Percentiles rank a stretch among this genome's conserved stretches.
Conservation (phyloP, 1,140 invertebrate genomes). For the Drosophila nigromelanica region DNA sequence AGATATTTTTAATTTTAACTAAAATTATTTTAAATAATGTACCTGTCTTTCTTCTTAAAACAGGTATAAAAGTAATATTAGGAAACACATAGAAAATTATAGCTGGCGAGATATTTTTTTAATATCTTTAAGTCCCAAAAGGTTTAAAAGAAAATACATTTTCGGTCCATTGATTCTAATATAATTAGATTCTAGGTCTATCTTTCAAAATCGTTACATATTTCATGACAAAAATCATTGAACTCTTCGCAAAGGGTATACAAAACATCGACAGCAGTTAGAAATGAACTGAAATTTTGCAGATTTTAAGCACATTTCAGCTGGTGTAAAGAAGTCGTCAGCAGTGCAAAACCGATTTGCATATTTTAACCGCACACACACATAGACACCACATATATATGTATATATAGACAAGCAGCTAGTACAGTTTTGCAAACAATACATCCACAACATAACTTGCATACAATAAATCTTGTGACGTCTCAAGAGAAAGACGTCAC, state of each 20-base stretch:
- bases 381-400: constrained; percentile 14
- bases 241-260: neutral
- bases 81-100: too few species aligned
- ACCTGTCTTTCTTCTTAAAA: too few species aligned
- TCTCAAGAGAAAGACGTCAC: constrained; percentile 81
- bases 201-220: neutral
- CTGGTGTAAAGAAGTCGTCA: constrained; percentile 70
- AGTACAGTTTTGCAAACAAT: constrained; percentile 52
- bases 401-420: too few species aligned
- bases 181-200: too few species aligned
- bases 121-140: too few species aligned
- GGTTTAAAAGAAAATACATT: too few species aligned
- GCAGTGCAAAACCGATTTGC: constrained; percentile 69
- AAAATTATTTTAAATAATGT: too few species aligned
- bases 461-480: constrained; percentile 82
- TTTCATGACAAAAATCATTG: neutral
- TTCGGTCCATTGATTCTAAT: too few species aligned
- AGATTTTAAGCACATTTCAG: constrained; percentile 79
- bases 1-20: too few species aligned
- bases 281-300: constrained; percentile 76
- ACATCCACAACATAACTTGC: constrained; percentile 67
- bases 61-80: too few species aligned
- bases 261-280: constrained; percentile 64
- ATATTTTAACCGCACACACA: constrained; percentile 51
- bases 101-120: too few species aligned